Conservation (phyloP, 2,888 invertebrate species). For the Heterodera filipjevi region DNA sequence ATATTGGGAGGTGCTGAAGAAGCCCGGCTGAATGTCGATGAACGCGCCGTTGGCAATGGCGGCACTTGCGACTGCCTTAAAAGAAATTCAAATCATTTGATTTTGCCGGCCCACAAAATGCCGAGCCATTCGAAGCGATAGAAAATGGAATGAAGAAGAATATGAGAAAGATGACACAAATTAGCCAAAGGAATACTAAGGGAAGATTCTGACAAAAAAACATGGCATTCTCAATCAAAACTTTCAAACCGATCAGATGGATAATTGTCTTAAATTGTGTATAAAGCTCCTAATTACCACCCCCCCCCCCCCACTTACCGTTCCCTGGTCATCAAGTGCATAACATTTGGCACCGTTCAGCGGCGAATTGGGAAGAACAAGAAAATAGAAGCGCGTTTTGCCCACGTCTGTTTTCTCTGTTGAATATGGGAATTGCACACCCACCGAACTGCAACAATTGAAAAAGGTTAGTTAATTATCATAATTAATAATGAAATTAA, state of each 20-base stretch:
- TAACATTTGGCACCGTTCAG: slow-evolving; percentile 44
- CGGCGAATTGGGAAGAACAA: slow-evolving; percentile 43
- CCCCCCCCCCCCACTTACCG: not conserved
- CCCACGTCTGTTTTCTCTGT: slow-evolving; percentile 57
- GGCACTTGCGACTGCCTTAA: slow-evolving; percentile 25
- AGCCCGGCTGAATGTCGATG: slow-evolving; percentile 52
- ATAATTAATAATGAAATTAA: not conserved
- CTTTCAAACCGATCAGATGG: too few relatives aligned
- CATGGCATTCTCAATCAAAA: too few relatives aligned
- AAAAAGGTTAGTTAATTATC: not conserved
- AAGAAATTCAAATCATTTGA: not conserved
- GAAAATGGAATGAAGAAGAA: too few relatives aligned
- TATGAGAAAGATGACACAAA: too few relatives aligned
- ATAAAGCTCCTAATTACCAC: not conserved
- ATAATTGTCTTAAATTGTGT: too few relatives aligned
- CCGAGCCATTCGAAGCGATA: too few relatives aligned
- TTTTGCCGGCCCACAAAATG: too few relatives aligned
- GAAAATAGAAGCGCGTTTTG: slow-evolving; percentile 50
- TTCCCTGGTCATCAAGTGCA: slow-evolving; percentile 37
- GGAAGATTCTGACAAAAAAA: too few relatives aligned
- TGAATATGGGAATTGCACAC: slow-evolving; percentile 44
- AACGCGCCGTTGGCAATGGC: slow-evolving; percentile 28
- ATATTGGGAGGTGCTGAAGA: slow-evolving; percentile 47
- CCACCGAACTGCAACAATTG: slow-evolving; percentile 26
- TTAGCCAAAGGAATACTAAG: too few relatives aligned